Evolutionary conservation across 1,140 invertebrate species (phyloP), one percentile per base, ranked within the genome.

Genomic region (Nebria ingens): DNA sequence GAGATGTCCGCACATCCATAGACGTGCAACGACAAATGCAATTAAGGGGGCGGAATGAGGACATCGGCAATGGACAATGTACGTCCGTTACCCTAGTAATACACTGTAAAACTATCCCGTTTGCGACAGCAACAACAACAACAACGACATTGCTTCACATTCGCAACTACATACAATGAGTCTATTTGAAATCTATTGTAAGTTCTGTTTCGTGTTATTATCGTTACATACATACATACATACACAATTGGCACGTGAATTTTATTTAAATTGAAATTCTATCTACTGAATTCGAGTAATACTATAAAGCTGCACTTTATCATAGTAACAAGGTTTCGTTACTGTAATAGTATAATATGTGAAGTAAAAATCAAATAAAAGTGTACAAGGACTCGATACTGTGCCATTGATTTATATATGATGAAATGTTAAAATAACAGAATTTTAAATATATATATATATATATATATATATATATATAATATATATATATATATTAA

Each of bases 121-220:
- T 34, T 6, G 25, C 25, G 25, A n/a, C 6, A n/a, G 25, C n/a
- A n/a, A n/a, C 25, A 9, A 34, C n/a, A n/a, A n/a, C 25, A 6
- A 34, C 6, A 9, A 34, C n/a, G n/a, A n/a, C 6, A 34, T 34
- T 9, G 25, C n/a, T 34, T 34, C 25, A 6, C n/a, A 34, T 34
- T 6, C n/a, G n/a, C 25, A 34, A 9, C n/a, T 6, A 9, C 25
- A n/a, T 34, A 9, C 40, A 45, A 45, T 45, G 17, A 9, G 40
- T 6, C 40, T 45, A 9, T 45, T 45, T 45, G 40, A 17, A 45
- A 45, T 45, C 40, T 45, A 45, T 45, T 45, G 6, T 45, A 17
- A 45, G 17, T 17, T 4, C 40, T 17, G 15, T 45, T 45, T 45
- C 40, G 40, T 45, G 17, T 45, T 45, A 17, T 45, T 45, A 45